Evolutionary conservation across 2,888 invertebrate genomes (phyloP).

Genomic region (Eucera pruinosa): DNA sequence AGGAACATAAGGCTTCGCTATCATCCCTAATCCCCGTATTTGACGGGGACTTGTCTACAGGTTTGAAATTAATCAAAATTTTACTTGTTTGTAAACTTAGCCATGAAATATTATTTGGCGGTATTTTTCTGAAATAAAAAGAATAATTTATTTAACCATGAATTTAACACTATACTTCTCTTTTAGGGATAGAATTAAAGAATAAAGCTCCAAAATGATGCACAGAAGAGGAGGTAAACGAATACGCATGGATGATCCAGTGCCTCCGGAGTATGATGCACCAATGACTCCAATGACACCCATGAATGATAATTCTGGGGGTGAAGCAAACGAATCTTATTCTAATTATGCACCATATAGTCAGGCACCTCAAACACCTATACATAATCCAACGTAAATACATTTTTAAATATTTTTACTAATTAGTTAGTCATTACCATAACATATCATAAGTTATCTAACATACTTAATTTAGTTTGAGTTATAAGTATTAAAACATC

Average conservation of each 20-base stretch:
- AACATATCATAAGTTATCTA: not conserved
- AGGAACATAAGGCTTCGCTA: constrained; percentile 8
- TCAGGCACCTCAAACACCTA: constrained; percentile 82
- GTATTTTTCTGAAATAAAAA: not conserved
- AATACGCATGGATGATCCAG: constrained; percentile 95
- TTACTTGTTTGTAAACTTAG: constrained; percentile 31
- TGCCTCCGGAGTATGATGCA: constrained; percentile 93
- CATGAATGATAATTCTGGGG: constrained; percentile 86
- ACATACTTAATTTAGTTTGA: not conserved
- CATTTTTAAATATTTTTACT: constrained; percentile 57
- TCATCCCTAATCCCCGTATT: constrained; percentile 36
- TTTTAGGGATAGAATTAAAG: constrained; percentile 17
- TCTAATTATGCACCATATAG: constrained; percentile 83
- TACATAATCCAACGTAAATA: constrained; percentile 78
- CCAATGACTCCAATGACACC: constrained; percentile 87
- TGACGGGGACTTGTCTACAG: constrained; percentile 32
- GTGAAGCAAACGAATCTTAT: constrained; percentile 83
- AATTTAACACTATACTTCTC: not conserved
- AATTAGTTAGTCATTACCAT: not conserved
- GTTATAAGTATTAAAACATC: no score
- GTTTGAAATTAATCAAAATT: constrained; percentile 34
- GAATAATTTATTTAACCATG: not conserved
- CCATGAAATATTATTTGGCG: constrained; percentile 10
- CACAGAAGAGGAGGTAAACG: constrained; percentile 94
- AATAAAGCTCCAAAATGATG: constrained; percentile 84